Base-by-base conservation (phyloP, 1,140 invertebrate genomes). In the Cataglyphis hispanica region DNA sequence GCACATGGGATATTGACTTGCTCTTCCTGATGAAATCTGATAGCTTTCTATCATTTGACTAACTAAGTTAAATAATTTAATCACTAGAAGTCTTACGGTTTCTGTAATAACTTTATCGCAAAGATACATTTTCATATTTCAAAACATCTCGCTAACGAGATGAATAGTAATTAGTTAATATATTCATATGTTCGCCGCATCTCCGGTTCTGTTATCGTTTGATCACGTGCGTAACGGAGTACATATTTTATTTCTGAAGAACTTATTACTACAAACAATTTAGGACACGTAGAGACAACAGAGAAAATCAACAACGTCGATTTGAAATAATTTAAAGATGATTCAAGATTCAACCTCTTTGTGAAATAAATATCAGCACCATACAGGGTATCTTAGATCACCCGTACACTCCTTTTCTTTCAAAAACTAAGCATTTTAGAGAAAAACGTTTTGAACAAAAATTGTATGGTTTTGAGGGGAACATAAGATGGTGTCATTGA, bases 161-260 rank as follows among this genome's bases (percentile, higher is more conserved):
- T 22, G 34, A n/a, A 37, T 50, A 53, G 27, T 58, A 58, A 69
- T 70, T 66, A 31, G 25, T 34, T 81, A 43, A 83, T 46, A 60
- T 61, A 83, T 83, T 69, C 46, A 46, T 22, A 46, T 63, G 43
- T 16, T 66, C 25, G 31, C 7, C 66, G 25, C 19, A 58, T 58
- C 64, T 70, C 34, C 64, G 64, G 34, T 81, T 81, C 34, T 70
- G 46, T 58, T 81, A 81, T 70, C 64, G 50, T 19, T 16, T 43
- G 10, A 43, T 70, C 50, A 19, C 53, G 10, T 37, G 16, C n/a
- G 31, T 83, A 46, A 83, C 66, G 66, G 66, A 78, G 7, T 50
- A 50, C 16, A 50, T 50, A 34, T 67, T 53, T 78, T 50, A 31
- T 16, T 34, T 76, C 37, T 31, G 25, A 43, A 34, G 16, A 77